Evolutionary conservation across 2,888 invertebrate species (phyloP).

Genomic region (Esperia sulphurella): DNA sequence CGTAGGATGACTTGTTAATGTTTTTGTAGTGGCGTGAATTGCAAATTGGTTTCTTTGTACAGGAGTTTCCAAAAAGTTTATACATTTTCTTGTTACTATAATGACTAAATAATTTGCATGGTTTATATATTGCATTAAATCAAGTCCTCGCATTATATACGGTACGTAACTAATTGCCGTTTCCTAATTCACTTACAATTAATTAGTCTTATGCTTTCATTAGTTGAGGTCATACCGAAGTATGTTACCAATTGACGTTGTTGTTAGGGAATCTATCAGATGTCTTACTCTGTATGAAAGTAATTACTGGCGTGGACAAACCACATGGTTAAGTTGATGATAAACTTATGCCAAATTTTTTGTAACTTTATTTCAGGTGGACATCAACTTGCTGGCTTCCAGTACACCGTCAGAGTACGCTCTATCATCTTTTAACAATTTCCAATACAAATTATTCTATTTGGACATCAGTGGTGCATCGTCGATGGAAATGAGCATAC

Average conservation of each 20-base stretch:
- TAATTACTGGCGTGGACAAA: no score
- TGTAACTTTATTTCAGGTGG: constrained; percentile 46
- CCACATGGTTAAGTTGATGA: no score
- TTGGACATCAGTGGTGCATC: constrained; percentile 88
- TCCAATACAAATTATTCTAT: constrained; percentile 87
- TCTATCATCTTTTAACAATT: constrained; percentile 81
- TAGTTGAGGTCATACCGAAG: no score
- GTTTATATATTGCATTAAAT: background rate
- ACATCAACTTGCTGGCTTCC: constrained; percentile 60
- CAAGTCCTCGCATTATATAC: no score
- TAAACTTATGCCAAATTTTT: no score
- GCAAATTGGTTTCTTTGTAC: background rate
- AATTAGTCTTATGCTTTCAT: no score
- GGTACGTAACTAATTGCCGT: no score
- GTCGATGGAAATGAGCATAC: constrained; percentile 83
- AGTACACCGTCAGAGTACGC: constrained; percentile 78
- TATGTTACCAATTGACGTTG: no score
- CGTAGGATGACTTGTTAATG: background rate
- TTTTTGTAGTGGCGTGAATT: background rate
- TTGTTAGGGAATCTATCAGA: no score
- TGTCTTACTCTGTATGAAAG: no score
- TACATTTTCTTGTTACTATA: background rate
- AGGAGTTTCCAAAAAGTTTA: background rate
- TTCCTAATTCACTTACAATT: no score
- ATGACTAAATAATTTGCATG: background rate